Conservation (phyloP, 2,113 vertebrate species). For the Vidua chalybeata region DNA sequence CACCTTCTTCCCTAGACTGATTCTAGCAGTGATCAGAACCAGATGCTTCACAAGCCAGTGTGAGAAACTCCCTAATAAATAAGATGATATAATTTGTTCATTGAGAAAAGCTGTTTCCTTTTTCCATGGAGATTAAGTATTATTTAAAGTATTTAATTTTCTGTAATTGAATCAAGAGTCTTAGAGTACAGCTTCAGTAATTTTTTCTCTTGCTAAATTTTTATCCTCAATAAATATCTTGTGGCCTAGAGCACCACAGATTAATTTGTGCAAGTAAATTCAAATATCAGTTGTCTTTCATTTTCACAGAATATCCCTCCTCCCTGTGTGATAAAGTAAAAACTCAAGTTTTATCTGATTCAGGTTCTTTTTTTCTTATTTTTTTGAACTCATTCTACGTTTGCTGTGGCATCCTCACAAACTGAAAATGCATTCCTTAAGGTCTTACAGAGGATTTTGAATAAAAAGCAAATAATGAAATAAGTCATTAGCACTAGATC, state of each 20-base stretch:
- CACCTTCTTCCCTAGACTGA: not conserved
- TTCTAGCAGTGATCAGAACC: not conserved
- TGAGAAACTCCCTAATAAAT: not conserved
- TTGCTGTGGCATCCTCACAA: not conserved
- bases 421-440: not conserved
- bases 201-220: not conserved
- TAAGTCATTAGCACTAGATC: not conserved
- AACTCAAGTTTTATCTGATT: not conserved
- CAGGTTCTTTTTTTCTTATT: not conserved
- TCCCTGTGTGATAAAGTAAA: not conserved
- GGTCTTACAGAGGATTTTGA: not conserved
- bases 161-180: conserved; percentile 1
- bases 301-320: not conserved
- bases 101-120: not conserved
- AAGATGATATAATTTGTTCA: not conserved
- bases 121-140: not conserved
- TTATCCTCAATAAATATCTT: not conserved
- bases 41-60: not conserved
- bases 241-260: not conserved
- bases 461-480: not conserved
- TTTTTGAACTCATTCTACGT: not conserved
- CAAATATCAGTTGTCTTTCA: not conserved
- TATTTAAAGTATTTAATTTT: conserved; percentile 28
- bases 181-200: not conserved
- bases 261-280: not conserved